phyloP scores from a whole-genome alignment of 2,797 vertebrate genomes.

The Anableps anableps region DNA sequence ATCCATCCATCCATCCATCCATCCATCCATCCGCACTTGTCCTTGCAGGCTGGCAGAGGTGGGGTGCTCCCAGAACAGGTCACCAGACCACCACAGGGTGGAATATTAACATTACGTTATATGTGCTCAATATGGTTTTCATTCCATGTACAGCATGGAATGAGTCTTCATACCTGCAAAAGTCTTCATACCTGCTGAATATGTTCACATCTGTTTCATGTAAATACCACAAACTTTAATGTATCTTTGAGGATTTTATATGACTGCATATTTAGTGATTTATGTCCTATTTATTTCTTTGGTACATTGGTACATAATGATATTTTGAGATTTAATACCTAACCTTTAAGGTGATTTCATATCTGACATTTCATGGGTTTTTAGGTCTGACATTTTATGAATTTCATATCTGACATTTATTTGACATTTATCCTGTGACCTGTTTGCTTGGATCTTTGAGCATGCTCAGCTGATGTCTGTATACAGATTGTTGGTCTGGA shows the following conservation, averaged over 20 bases:
- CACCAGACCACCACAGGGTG: too few relatives aligned
- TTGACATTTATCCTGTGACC: slow-evolving; percentile 5
- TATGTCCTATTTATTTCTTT: neutral
- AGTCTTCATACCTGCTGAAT: neutral
- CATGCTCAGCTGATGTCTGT: neutral
- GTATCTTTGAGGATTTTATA: neutral
- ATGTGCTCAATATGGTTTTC: too few relatives aligned
- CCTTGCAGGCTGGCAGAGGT: too few relatives aligned
- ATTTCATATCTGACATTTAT: slow-evolving; percentile 9
- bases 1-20: too few relatives aligned
- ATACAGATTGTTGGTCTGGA: neutral
- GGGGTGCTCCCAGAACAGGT: too few relatives aligned
- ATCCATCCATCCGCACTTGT: too few relatives aligned
- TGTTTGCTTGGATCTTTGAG: neutral
- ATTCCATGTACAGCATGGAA: too few relatives aligned
- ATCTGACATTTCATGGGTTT: slow-evolving; percentile 2
- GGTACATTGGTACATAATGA: neutral
- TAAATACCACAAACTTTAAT: neutral
- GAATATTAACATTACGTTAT: too few relatives aligned
- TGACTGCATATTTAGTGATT: neutral
- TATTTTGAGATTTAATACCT: neutral
- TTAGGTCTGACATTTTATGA: neutral
- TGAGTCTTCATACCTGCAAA: too few relatives aligned
- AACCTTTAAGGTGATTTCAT: neutral
- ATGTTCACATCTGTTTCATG: neutral